Evolutionary conservation across 30 jellyfish, hydroid and myxozoan species (phyloP).

Genomic region (Aurelia coerulea): DNA sequence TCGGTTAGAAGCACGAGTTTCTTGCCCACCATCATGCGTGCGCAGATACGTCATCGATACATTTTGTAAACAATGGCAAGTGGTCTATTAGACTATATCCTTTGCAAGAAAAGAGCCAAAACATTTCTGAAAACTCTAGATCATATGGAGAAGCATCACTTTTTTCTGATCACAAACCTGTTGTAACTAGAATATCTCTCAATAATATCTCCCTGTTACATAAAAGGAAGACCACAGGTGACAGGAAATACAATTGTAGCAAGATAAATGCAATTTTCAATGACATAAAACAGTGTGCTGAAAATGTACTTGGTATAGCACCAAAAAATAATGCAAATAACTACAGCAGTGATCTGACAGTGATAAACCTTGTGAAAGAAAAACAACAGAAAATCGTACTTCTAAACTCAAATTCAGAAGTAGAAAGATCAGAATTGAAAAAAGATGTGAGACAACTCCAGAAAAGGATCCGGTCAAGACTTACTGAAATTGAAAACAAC

Average conservation of each 20-base stretch:
- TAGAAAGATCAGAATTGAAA: constrained; percentile 5
- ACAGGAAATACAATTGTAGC: constrained; percentile 13
- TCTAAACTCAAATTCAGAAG: background rate
- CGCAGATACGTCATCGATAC: no score
- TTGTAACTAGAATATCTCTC: background rate
- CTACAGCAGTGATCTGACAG: background rate
- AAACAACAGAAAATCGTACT: background rate
- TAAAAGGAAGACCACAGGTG: background rate
- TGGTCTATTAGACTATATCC: background rate
- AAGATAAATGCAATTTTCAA: background rate
- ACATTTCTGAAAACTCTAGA: constrained; percentile 7
- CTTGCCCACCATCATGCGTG: no score
- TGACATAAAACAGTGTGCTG: constrained; percentile 9
- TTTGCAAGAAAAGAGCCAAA: constrained; percentile 11
- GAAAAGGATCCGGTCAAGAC: constrained; percentile 9
- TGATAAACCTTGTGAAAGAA: constrained; percentile 1
- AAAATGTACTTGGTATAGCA: background rate
- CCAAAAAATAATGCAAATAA: background rate
- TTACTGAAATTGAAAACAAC: constrained; percentile 4
- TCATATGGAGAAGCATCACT: constrained; percentile 12
- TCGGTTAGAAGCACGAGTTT: no score
- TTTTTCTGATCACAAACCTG: background rate
- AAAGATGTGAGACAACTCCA: background rate
- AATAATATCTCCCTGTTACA: background rate
- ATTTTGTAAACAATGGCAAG: no score